These are phyloP conservation scores for Penaeus monodon DNA, from an alignment of 2,888 invertebrate genomes.

Conservation along the genomic window DNA sequence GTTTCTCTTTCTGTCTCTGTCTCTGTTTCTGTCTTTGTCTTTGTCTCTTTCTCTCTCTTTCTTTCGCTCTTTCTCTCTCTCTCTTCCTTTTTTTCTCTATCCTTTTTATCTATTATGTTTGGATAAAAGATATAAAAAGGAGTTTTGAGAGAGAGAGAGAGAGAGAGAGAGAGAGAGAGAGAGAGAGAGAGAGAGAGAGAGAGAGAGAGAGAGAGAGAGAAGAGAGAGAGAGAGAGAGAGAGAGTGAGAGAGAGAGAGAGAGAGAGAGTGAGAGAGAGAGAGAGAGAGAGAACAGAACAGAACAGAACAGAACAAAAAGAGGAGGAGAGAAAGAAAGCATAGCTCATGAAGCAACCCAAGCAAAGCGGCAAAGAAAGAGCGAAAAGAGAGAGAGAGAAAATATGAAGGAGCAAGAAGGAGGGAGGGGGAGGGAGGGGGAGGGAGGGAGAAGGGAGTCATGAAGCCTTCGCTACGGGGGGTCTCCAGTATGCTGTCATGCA, in stretches of 20 bases:
- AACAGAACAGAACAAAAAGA: background rate
- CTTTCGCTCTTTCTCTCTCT: background rate
- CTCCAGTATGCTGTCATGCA: no score
- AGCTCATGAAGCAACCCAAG: no score
- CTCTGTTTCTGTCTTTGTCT: background rate
- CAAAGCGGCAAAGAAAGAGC: no score
- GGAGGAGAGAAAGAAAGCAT: no score
- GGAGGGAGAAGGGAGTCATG: background rate
- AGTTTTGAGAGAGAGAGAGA: slow-evolving; percentile 10
- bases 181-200: background rate
- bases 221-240: slow-evolving; percentile 12
- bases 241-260: background rate
- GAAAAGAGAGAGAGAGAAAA: background rate
- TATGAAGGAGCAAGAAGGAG: background rate
- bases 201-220: background rate
- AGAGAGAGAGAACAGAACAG: background rate
- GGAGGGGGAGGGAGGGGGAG: background rate
- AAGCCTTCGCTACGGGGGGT: no score
- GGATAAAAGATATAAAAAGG: background rate
- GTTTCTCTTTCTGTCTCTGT: background rate
- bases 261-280: background rate
- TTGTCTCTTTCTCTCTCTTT: background rate
- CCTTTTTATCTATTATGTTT: background rate
- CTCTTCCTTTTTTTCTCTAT: background rate
- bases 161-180: slow-evolving; percentile 1